Evolutionary conservation across 2,888 invertebrate genomes (phyloP).

Genomic region (Perdita meconis): DNA sequence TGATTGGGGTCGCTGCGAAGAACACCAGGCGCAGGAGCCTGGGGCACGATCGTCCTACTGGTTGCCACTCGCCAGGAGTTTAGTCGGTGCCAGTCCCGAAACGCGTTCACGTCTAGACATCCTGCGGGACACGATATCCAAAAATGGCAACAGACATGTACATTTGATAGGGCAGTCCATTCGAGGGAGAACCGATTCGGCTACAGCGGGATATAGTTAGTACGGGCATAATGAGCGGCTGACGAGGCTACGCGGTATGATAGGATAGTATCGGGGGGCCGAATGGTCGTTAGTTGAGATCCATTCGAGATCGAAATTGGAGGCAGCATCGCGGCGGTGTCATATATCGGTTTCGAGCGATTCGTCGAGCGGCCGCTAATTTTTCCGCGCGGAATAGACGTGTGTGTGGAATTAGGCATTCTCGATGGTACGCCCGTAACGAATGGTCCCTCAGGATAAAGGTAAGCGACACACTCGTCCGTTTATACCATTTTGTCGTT

Average conservation of each 20-base stretch:
- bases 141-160: slow-evolving; percentile 75
- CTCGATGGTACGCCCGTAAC: slow-evolving; percentile 67
- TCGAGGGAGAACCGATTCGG: slow-evolving; percentile 38
- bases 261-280: slow-evolving; percentile 52
- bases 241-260: slow-evolving; percentile 58
- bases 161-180: slow-evolving; percentile 75
- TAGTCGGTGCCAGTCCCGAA: slow-evolving; percentile 80
- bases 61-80: slow-evolving; percentile 78
- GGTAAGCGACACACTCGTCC: slow-evolving; percentile 54
- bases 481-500: background rate
- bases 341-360: slow-evolving; percentile 37
- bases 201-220: slow-evolving; percentile 25
- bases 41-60: slow-evolving; percentile 72
- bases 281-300: slow-evolving; percentile 24
- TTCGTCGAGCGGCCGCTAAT: slow-evolving; percentile 4
- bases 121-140: slow-evolving; percentile 62
- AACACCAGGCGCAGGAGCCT: slow-evolving; percentile 72
- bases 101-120: slow-evolving; percentile 77
- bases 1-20: slow-evolving; percentile 27
- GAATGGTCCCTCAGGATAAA: slow-evolving; percentile 61
- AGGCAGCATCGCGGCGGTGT: slow-evolving; percentile 15
- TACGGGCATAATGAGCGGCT: slow-evolving; percentile 55
- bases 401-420: slow-evolving; percentile 45
- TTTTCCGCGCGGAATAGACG: slow-evolving; percentile 41
- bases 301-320: slow-evolving; percentile 18